A percentile compares a stretch with the other conserved stretches of the same genome.
phyloP scores from a whole-genome alignment of 2,113 vertebrate genomes.

The Hippocampus abdominalis region DNA sequence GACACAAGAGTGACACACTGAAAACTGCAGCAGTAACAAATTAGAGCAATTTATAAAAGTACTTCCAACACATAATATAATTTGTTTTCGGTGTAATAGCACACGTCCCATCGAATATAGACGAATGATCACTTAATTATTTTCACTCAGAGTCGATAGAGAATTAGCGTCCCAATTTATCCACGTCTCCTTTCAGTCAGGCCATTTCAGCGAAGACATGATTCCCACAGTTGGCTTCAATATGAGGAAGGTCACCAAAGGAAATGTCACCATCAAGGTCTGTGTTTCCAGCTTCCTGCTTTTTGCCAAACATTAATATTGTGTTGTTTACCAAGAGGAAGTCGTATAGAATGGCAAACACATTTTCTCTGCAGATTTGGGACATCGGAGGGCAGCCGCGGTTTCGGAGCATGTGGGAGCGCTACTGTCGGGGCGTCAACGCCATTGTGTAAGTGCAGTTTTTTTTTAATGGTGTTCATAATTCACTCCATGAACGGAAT shows the following conservation, averaged over 20 bases:
- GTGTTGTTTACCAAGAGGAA: neutral
- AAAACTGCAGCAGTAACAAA: neutral
- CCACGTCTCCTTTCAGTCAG: conserved; percentile 70
- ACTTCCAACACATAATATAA: neutral
- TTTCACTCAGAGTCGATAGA: neutral
- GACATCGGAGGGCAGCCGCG: conserved; percentile 98
- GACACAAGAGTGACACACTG: too few species aligned
- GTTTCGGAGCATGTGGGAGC: conserved; percentile 99
- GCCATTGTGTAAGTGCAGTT: conserved; percentile 89
- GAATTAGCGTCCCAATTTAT: neutral
- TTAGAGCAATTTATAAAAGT: neutral
- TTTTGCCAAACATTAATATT: neutral
- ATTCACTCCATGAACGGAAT: too few species aligned
- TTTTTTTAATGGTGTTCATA: too few species aligned
- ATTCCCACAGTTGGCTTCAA: conserved; percentile 88
- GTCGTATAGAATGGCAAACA: neutral
- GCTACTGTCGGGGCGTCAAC: conserved; percentile 96
- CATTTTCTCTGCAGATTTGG: conserved; percentile 83
- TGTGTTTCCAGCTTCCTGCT: conserved; percentile 9
- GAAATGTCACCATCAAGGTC: conserved; percentile 81
- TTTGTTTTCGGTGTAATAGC: neutral
- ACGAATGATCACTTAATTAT: neutral
- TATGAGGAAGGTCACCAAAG: conserved; percentile 83
- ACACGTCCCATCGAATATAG: neutral
- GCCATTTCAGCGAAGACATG: conserved; percentile 88